Evolutionary conservation across 2,797 vertebrate species (phyloP).

Genomic region (Melopsittacus undulatus): DNA sequence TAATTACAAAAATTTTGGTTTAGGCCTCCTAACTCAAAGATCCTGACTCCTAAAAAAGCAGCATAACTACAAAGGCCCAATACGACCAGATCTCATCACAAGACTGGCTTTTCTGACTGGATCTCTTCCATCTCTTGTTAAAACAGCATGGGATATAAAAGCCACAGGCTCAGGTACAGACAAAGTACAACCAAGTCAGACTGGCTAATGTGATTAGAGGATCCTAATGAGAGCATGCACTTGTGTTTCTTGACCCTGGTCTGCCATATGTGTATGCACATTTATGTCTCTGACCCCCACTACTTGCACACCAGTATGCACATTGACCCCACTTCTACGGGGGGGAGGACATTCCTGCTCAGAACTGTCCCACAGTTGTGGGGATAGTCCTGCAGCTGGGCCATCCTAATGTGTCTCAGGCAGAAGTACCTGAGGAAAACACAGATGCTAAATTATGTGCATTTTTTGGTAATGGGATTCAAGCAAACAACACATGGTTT

Average conservation of each 20-base stretch:
- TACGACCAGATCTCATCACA: background rate
- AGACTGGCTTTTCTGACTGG: background rate
- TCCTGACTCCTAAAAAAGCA: background rate
- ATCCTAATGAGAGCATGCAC: background rate
- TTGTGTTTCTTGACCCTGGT: background rate
- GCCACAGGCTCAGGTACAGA: background rate
- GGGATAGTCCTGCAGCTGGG: background rate
- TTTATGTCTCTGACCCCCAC: background rate
- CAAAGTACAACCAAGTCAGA: background rate
- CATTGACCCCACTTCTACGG: background rate
- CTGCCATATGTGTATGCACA: accelerated
- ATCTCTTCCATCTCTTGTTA: background rate
- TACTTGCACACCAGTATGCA: background rate
- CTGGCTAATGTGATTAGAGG: background rate
- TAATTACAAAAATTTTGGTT: background rate
- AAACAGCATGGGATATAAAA: background rate
- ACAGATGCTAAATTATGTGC: background rate
- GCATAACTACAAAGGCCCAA: background rate
- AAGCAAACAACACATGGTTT: background rate
- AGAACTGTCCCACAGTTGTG: background rate
- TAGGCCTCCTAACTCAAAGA: background rate
- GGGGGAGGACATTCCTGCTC: background rate
- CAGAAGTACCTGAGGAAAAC: background rate
- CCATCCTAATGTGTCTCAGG: background rate
- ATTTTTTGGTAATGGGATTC: background rate